A percentile compares a stretch with the other conserved stretches of the same genome.
Evolutionary conservation across 2,888 invertebrate genomes (phyloP).

Genomic region (Temnothorax ravouxi): DNA sequence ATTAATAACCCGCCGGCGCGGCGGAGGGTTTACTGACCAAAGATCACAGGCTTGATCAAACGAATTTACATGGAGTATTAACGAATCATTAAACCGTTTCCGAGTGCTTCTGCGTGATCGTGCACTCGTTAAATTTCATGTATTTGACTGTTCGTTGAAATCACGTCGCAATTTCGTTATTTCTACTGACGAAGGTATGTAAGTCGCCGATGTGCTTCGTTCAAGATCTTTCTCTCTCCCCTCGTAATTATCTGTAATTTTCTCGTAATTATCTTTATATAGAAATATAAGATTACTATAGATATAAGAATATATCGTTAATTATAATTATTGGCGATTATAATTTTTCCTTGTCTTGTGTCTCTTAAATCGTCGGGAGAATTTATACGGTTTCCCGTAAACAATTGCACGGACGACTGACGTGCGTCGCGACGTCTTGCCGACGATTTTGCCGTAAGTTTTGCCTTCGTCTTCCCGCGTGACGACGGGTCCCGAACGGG

Average conservation of each 20-base stretch:
- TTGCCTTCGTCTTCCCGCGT: background rate
- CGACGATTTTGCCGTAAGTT: background rate
- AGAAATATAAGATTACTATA: background rate
- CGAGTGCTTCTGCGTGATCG: background rate
- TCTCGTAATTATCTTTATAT: background rate
- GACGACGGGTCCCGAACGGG: background rate
- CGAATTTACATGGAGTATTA: slow-evolving; percentile 39
- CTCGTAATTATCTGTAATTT: background rate
- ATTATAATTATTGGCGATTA: background rate
- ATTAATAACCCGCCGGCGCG: slow-evolving; percentile 34
- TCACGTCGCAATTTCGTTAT: slow-evolving; percentile 33
- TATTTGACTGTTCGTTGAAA: slow-evolving; percentile 35
- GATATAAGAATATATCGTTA: background rate
- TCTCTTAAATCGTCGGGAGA: background rate
- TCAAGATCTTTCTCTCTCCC: background rate
- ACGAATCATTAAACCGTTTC: slow-evolving; percentile 47
- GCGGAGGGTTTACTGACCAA: background rate
- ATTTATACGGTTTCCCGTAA: background rate
- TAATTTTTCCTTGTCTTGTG: background rate
- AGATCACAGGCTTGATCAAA: slow-evolving; percentile 41
- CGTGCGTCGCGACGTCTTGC: background rate
- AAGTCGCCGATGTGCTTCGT: background rate
- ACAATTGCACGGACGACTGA: background rate
- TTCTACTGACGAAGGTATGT: background rate
- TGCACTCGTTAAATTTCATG: slow-evolving; percentile 15